A percentile compares a stretch with the other conserved stretches of the same genome.
Conservation (phyloP, 2,113 vertebrate species). For the Spea multiplicata region DNA sequence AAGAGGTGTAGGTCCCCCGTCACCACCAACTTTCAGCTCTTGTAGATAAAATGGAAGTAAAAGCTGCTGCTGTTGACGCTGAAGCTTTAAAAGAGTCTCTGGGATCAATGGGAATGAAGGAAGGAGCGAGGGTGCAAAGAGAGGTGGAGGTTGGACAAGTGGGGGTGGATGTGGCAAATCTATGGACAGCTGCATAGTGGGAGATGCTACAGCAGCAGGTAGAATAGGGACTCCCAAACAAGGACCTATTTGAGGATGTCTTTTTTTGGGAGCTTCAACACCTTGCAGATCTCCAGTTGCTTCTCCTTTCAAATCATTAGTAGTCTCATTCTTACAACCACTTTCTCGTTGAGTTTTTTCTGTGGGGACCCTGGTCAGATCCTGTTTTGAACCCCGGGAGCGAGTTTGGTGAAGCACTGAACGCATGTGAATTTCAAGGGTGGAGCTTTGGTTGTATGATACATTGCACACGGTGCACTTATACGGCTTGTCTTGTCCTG, state of each 20-base stretch:
- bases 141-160: conserved; percentile 50
- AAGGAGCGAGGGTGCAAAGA: conserved; percentile 60
- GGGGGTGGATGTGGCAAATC: conserved; percentile 58
- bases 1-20: conserved; percentile 56
- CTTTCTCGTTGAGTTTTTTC: conserved; percentile 44
- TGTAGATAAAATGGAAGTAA: conserved; percentile 66
- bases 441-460: conserved; percentile 89
- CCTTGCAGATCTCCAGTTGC: background rate
- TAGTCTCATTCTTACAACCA: conserved; percentile 50
- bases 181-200: conserved; percentile 55
- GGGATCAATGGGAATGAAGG: conserved; percentile 62
- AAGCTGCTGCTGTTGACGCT: conserved; percentile 63
- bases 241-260: conserved; percentile 17
- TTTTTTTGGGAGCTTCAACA: conserved; percentile 23
- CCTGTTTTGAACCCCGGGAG: conserved; percentile 68
- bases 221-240: conserved; percentile 36
- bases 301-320: conserved; percentile 47
- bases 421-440: conserved; percentile 88
- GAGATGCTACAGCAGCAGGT: conserved; percentile 45
- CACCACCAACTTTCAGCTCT: conserved; percentile 62
- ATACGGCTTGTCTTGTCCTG: conserved; percentile 76
- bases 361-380: conserved; percentile 47
- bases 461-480: conserved; percentile 84
- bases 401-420: conserved; percentile 87
- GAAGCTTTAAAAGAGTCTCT: conserved; percentile 63